Conservation (phyloP, 2,797 vertebrate genomes). For the Hemibagrus guttatus region DNA sequence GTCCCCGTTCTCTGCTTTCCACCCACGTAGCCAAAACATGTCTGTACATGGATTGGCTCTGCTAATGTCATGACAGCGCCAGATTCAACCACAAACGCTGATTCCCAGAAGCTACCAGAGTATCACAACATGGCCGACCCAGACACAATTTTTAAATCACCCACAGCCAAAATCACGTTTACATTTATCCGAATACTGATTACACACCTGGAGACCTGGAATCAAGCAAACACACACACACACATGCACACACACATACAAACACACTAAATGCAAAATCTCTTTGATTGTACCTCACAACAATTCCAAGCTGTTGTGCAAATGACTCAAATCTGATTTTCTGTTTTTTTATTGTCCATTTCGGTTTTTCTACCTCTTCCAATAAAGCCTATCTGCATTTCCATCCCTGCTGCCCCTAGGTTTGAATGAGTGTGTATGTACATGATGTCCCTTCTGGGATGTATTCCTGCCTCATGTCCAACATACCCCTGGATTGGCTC, state of each 20-base stretch:
- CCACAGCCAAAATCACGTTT: background rate
- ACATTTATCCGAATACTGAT: background rate
- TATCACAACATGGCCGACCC: background rate
- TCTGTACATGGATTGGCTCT: background rate
- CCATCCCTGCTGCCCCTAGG: background rate
- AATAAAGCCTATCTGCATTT: background rate
- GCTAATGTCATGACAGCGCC: background rate
- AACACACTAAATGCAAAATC: background rate
- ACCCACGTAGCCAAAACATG: background rate
- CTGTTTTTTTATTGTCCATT: background rate
- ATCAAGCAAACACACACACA: background rate
- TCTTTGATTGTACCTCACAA: background rate
- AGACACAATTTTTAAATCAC: background rate
- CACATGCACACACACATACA: background rate
- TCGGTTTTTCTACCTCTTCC: background rate
- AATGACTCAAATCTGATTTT: background rate
- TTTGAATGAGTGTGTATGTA: background rate
- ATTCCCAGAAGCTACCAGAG: background rate
- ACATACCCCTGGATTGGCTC: background rate
- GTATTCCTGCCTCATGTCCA: no score
- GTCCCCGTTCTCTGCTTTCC: background rate
- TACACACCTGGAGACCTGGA: background rate
- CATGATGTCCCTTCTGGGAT: no score
- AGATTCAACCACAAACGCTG: background rate
- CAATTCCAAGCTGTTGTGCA: background rate